Base-by-base conservation (phyloP, 1,140 invertebrate genomes). In the Scaptodrosophila lebanonensis region DNA sequence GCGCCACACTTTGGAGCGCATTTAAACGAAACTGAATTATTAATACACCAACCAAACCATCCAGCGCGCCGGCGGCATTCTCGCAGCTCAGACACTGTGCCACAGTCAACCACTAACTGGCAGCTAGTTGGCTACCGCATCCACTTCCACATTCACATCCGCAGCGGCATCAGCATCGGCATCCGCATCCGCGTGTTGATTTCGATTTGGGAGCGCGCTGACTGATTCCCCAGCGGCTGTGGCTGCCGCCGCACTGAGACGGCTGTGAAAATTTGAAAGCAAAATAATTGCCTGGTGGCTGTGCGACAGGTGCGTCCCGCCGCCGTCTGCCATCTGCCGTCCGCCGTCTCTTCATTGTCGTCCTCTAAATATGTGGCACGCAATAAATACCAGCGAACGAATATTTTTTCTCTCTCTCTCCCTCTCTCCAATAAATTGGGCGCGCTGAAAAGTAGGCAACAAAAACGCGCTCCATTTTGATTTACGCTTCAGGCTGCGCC, bases 21-120 rank as follows among this genome's bases (percentile, higher is more conserved):
- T 79, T 79, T 79, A 73, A 79, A 79, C 82, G 72, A 82, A 82
- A 79, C 73, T 79, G 73, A 79, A 79, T 79, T 79, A 79, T 79
- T 79, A 82, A 79, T 82, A 69, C 65, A 51, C 22, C 22, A 25
- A 8, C 3, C 22, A 25, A 8, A 25, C n/a, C n/a, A n/a, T n/a
- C n/a, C n/a, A n/a, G n/a, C n/a, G n/a, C n/a, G n/a, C n/a, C n/a
- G n/a, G n/a, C n/a, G n/a, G n/a, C n/a, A n/a, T n/a, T n/a, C n/a
- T n/a, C n/a, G n/a, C n/a, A n/a, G n/a, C n/a, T n/a, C n/a, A n/a
- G n/a, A n/a, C n/a, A n/a, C n/a, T n/a, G n/a, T n/a, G n/a, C n/a
- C n/a, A n/a, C n/a, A n/a, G n/a, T n/a, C n/a, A n/a, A n/a, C n/a
- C n/a, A n/a, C n/a, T n/a, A n/a, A n/a, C n/a, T 45, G 25, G 43